Conservation (phyloP, 2,888 invertebrate genomes). For the Drosophila infuscata region DNA sequence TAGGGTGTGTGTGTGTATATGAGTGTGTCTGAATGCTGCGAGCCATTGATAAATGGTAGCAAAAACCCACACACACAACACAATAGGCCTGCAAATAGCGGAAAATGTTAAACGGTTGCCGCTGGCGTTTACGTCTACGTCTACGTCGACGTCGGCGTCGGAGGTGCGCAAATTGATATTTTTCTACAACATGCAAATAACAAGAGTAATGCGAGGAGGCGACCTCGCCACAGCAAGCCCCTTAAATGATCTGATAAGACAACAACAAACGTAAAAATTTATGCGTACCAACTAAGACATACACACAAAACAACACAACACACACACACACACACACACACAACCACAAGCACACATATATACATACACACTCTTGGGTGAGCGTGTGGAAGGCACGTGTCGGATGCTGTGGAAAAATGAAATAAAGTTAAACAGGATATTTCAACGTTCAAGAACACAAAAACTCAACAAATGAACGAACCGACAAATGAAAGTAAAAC, state of each 20-base stretch:
- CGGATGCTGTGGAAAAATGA: slow-evolving; percentile 79
- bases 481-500: slow-evolving; percentile 75
- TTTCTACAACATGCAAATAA: slow-evolving; percentile 79
- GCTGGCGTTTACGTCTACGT: slow-evolving; percentile 16
- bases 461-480: slow-evolving; percentile 68
- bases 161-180: slow-evolving; percentile 78
- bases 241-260: slow-evolving; percentile 79
- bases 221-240: slow-evolving; percentile 41
- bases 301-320: slow-evolving; percentile 43
- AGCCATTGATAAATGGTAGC: slow-evolving; percentile 63
- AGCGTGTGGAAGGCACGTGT: slow-evolving; percentile 64
- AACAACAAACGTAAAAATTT: slow-evolving; percentile 79
- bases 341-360: not conserved
- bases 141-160: slow-evolving; percentile 54
- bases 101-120: slow-evolving; percentile 75
- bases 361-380: not conserved
- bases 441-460: slow-evolving; percentile 70
- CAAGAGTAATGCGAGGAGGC: slow-evolving; percentile 68
- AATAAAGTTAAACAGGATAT: slow-evolving; percentile 80
- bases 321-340: not conserved
- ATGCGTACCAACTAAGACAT: slow-evolving; percentile 76
- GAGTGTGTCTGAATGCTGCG: slow-evolving; percentile 15
- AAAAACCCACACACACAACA: slow-evolving; percentile 35
- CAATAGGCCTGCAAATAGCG: slow-evolving; percentile 78
- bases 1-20: slow-evolving; percentile 31